Percentiles rank a stretch among this genome's conserved stretches.
Conservation (phyloP, 2,888 invertebrate species). For the Scaptomyza polygonia region DNA sequence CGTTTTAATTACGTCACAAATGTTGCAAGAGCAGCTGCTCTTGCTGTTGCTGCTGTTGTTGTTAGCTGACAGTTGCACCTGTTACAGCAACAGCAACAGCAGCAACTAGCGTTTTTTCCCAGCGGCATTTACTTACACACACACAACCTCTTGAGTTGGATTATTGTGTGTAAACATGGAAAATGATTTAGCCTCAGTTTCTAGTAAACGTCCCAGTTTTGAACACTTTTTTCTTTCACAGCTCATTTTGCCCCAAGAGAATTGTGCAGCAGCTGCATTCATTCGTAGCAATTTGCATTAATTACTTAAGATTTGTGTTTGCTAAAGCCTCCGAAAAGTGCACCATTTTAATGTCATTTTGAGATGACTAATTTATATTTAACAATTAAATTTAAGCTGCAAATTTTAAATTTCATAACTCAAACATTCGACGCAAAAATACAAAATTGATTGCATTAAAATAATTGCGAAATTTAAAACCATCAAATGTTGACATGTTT, state of each 20-base stretch:
- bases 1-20: slow-evolving; percentile 40
- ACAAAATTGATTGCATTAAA: neutral
- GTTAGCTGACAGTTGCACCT: slow-evolving; percentile 43
- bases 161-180: slow-evolving; percentile 20
- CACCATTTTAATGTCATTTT: no score
- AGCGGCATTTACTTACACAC: slow-evolving; percentile 27
- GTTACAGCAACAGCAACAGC: slow-evolving; percentile 39
- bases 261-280: slow-evolving; percentile 1
- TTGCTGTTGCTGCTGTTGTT: neutral
- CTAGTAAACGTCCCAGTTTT: slow-evolving; percentile 2
- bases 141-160: slow-evolving; percentile 2
- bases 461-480: neutral
- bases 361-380: no score
- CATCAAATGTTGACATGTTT: neutral
- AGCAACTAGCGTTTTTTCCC: slow-evolving; percentile 53
- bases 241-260: slow-evolving; percentile 3
- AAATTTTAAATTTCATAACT: no score
- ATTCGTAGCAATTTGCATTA: slow-evolving; percentile 3
- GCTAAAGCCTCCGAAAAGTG: no score
- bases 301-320: neutral
- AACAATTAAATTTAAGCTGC: no score
- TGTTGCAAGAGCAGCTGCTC: slow-evolving; percentile 20
- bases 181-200: slow-evolving; percentile 37
- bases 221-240: neutral
- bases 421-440: no score